Base-by-base conservation (phyloP, 1,140 invertebrate genomes). In the Schlechtendalia chinensis region DNA sequence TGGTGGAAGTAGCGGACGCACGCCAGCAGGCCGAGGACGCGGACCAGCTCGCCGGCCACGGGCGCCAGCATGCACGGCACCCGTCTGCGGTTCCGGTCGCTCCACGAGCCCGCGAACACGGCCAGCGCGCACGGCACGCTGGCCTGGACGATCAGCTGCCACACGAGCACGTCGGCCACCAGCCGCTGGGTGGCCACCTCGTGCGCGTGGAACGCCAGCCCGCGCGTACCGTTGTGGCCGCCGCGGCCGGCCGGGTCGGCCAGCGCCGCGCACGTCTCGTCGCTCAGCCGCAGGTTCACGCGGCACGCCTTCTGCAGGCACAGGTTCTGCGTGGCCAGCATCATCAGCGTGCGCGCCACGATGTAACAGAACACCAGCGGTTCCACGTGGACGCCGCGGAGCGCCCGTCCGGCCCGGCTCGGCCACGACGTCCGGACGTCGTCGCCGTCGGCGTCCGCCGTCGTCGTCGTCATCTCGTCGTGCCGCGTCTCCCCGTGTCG, bases 1-100 rank as follows among this genome's bases (percentile, higher is more conserved):
- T 83, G 77, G 63, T 82, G 87, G 84, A 91, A 91, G 84, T 91
- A 93, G 83, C 91, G 93, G 3, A 93, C 92, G 84, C 93, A 93
- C 0, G 93, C 83, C 81, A 95, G 90, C 0, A 95, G 88, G 14
- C 92, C 92, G 1, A 94, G 86, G 63, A 90, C 90, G 5, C 91
- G 91, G 16, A 94, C 84, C 81, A 94, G 90, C 83, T 94, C 92
- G 0, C 94, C 93, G 63, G 94, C 86, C 79, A 94, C 91, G 0
- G 94, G 93, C 27, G 95, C 84, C 0, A 96, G 86, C 88, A 96
- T 93, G 83, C 93, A 94, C 16, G 94, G 90, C 85, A 95, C 95
- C 81, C 94, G 89, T 45, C 90, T 90, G 1, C 89, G 92, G 85
- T 89, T 88, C 81, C 83, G 81, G 82, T 85, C 85, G 39, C 84